A percentile compares a stretch with the other conserved stretches of the same genome.
Evolutionary conservation across 2,888 invertebrate genomes (phyloP).

Genomic region (Oscheius onirici): DNA sequence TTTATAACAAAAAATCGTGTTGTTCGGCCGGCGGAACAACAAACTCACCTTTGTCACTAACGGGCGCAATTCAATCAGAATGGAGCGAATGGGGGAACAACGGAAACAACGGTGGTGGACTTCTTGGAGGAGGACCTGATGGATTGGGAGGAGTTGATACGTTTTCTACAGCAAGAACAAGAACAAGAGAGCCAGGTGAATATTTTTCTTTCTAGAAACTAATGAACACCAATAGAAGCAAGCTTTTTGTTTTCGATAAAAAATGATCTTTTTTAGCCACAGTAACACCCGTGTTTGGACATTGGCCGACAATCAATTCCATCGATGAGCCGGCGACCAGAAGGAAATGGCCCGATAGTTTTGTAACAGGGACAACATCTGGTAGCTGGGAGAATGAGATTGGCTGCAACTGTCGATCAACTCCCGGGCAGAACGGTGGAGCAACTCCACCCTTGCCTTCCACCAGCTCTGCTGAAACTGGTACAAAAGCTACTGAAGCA

Average conservation of each 20-base stretch:
- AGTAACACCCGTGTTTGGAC: conserved; percentile 8
- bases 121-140: neutral
- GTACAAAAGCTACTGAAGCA: neutral
- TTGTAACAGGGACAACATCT: neutral
- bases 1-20: conserved; percentile 17
- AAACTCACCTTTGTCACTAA: neutral
- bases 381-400: conserved; percentile 5
- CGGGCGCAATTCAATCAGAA: neutral
- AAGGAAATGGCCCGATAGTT: neutral
- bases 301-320: conserved; percentile 11
- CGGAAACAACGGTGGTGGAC: conserved; percentile 18
- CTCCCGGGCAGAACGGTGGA: neutral
- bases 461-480: neutral
- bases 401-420: conserved; percentile 1
- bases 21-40: conserved; percentile 3
- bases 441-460: neutral
- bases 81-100: conserved; percentile 33
- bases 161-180: neutral
- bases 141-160: neutral
- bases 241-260: neutral
- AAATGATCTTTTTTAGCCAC: neutral
- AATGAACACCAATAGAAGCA: neutral
- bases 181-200: neutral
- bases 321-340: conserved; percentile 7
- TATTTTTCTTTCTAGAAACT: no score